phyloP scores from a whole-genome alignment of 2,888 invertebrate species.

The Acanthosoma haemorrhoidale region DNA sequence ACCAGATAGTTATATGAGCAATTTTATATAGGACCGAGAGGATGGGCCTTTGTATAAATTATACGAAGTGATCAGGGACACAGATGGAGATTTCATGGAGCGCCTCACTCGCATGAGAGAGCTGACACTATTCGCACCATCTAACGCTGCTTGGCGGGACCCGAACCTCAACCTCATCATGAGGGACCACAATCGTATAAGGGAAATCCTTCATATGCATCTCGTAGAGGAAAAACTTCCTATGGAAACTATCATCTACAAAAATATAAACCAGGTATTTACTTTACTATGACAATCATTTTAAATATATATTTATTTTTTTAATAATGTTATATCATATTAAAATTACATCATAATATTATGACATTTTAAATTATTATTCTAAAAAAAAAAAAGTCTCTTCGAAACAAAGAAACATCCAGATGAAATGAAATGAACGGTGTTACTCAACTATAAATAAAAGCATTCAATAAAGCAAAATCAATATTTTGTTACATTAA shows the following conservation, averaged over 20 bases:
- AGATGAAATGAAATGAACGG: slow-evolving; percentile 1
- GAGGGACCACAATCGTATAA: slow-evolving; percentile 62
- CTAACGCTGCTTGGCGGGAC: slow-evolving; percentile 78
- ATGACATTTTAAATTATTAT: neutral
- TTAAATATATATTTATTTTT: neutral
- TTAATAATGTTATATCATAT: neutral
- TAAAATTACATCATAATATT: neutral
- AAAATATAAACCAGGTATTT: slow-evolving; percentile 64
- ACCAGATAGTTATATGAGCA: too few species aligned
- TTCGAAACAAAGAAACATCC: slow-evolving; percentile 14
- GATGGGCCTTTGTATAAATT: slow-evolving; percentile 75
- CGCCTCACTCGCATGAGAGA: slow-evolving; percentile 64
- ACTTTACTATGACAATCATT: neutral
- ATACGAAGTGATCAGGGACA: slow-evolving; percentile 72
- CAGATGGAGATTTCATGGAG: slow-evolving; percentile 67
- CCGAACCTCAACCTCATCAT: slow-evolving; percentile 62
- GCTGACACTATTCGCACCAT: slow-evolving; percentile 82
- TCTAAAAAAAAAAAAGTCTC: too few species aligned
- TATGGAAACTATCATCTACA: slow-evolving; percentile 66
- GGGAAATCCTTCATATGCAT: slow-evolving; percentile 75
- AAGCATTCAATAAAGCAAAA: too few species aligned
- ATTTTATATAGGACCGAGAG: slow-evolving; percentile 56
- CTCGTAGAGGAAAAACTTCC: slow-evolving; percentile 70
- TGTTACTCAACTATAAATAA: neutral
- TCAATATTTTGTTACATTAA: too few species aligned